Base-by-base conservation (phyloP, 2,888 invertebrate genomes). In the Isotomurus palustris region DNA sequence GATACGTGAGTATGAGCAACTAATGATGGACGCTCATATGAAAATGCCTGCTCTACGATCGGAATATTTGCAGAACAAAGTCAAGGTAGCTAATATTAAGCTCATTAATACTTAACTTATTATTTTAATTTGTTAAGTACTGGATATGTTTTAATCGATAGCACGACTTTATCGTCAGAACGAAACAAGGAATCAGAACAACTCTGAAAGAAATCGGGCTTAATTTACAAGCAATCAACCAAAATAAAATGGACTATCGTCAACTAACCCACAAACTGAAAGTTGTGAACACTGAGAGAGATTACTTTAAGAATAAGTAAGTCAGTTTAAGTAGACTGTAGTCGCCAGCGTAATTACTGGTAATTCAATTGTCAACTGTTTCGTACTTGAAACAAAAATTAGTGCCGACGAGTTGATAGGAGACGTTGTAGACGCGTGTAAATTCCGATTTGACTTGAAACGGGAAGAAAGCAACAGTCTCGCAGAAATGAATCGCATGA, bases 141-240 rank as follows among this genome's bases (percentile, higher is more conserved):
- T 12, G 40, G 19, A 6, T 12, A 17, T n/a, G 6, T 21, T 22
- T 19, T 14, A 10, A 21, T 35, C 19, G n/a, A 32, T 24, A 35
- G 32, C 62, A 63, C 27, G 41, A 63, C 49, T 53, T 56, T 5
- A 60, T 63, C 22, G 51, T 60, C 5, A 36, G 62, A 22, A 63
- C 59, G 3, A 63, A 60, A 22, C 50, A 38, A 22, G 62, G 62
- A 2, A 63, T 63, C 28, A 59, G 54, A 47, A 63, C 62, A 1
- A 57, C 60, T 2, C 51, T 51, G 29, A 63, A 60, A 25, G 62
- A 63, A 44, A 29, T 63, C n/a, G 51, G 41, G 12, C 32, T 63
- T 5, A 51, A 47, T 1, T 53, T 54, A 28, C 36, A 14, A 19
- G 53, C 53, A 21, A 54, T 52, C 1, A 60, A 54, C 22, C 17